Evolutionary conservation across 1,140 invertebrate species (phyloP).

Genomic region (Diploscapter pachys): DNA sequence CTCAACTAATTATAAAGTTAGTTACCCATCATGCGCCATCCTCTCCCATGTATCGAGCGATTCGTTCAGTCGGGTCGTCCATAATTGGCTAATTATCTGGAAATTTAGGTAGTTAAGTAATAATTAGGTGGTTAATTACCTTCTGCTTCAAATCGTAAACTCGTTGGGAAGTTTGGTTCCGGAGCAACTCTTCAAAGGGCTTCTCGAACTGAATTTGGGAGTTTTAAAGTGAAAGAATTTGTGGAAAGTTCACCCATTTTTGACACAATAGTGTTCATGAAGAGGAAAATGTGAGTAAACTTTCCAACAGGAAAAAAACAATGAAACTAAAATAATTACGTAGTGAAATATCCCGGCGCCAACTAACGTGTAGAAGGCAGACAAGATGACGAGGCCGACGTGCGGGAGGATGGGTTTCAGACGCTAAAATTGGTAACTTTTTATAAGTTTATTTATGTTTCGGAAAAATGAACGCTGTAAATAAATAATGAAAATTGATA

Average conservation of each 20-base stretch:
- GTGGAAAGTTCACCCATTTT: background rate
- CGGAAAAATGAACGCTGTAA: too few relatives aligned
- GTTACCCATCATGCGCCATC: constrained; percentile 28
- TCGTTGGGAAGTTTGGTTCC: constrained; percentile 50
- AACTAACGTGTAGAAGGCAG: constrained; percentile 51
- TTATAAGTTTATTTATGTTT: too few relatives aligned
- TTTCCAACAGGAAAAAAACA: background rate
- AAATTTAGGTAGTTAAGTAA: background rate
- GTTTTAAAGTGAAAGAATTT: background rate
- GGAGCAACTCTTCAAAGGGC: constrained; percentile 38
- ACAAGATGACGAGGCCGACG: constrained; percentile 52
- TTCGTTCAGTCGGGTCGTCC: constrained; percentile 30
- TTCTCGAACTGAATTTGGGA: constrained; percentile 31
- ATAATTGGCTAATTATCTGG: constrained; percentile 44
- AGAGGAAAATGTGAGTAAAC: constrained; percentile 6
- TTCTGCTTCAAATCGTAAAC: constrained; percentile 45
- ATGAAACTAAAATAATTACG: constrained; percentile 25
- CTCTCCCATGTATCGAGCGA: constrained; percentile 21
- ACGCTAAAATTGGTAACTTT: too few relatives aligned
- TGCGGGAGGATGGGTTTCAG: constrained; percentile 39
- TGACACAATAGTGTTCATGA: background rate
- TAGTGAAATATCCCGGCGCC: constrained; percentile 56
- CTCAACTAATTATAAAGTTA: background rate
- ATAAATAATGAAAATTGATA: too few relatives aligned
- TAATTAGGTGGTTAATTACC: constrained; percentile 38